Conservation (phyloP, 2,113 vertebrate species). For the Hyperopisus bebe region DNA sequence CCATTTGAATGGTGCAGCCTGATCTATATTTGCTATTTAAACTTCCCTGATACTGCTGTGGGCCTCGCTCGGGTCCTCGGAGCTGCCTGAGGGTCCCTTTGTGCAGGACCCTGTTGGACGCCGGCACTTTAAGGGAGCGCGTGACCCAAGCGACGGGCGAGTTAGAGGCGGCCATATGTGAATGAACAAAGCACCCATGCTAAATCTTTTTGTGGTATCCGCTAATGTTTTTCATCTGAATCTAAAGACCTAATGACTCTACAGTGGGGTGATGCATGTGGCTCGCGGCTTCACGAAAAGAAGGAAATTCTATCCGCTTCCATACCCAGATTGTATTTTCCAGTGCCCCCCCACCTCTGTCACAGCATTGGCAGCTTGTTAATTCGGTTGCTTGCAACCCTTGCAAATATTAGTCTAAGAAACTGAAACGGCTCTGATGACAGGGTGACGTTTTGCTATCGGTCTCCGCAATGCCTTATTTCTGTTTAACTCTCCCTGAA, state of each 20-base stretch:
- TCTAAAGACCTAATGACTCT: constrained; percentile 88
- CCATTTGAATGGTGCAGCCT: neutral
- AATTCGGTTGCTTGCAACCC: constrained; percentile 50
- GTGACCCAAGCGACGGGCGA: constrained; percentile 60
- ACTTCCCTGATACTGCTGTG: constrained; percentile 45
- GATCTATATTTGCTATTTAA: neutral
- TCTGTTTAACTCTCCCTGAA: neutral
- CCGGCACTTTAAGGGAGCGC: constrained; percentile 79
- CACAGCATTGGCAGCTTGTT: constrained; percentile 58
- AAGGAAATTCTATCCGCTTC: constrained; percentile 79
- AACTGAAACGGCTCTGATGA: constrained; percentile 57
- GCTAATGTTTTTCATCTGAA: constrained; percentile 91
- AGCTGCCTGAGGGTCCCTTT: constrained; percentile 75
- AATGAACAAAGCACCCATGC: constrained; percentile 78
- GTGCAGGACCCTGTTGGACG: constrained; percentile 73
- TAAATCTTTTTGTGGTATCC: constrained; percentile 83
- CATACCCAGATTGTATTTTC: constrained; percentile 63
- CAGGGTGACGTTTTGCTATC: constrained; percentile 46
- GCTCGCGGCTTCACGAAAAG: constrained; percentile 80
- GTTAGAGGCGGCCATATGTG: constrained; percentile 77
- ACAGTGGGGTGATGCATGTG: constrained; percentile 75
- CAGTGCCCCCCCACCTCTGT: constrained; percentile 46
- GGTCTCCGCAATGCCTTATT: constrained; percentile 47
- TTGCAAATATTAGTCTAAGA: constrained; percentile 65
- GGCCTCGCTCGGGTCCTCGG: constrained; percentile 69